Percentiles rank a stretch among this genome's conserved stretches.
These are phyloP conservation scores for Poecilus cupreus DNA, from an alignment of 2,888 invertebrate species.

Conservation along the genomic window DNA sequence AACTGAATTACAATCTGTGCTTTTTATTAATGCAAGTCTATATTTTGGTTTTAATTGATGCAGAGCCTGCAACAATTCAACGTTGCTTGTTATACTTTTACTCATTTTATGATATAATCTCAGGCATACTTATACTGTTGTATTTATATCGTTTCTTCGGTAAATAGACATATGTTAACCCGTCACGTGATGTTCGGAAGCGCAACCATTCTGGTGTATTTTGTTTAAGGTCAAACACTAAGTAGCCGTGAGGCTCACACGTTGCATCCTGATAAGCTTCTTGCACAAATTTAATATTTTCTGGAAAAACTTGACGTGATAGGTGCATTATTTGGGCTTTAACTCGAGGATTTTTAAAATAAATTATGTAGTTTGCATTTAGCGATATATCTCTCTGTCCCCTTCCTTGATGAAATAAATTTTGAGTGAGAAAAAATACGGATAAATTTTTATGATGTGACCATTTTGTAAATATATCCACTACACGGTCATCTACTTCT, in stretches of 20 bases:
- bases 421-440: no score
- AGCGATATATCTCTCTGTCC: slow-evolving; percentile 61
- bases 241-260: slow-evolving; percentile 60
- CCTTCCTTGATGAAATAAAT: slow-evolving; percentile 63
- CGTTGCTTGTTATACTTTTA: slow-evolving; percentile 27
- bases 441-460: no score
- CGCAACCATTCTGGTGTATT: no score
- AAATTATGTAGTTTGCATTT: slow-evolving; percentile 63
- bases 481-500: slow-evolving; percentile 30
- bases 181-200: slow-evolving; percentile 41
- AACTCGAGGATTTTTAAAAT: slow-evolving; percentile 63
- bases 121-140: neutral
- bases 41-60: slow-evolving; percentile 30
- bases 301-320: slow-evolving; percentile 61
- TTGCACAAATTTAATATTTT: slow-evolving; percentile 60
- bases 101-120: slow-evolving; percentile 28
- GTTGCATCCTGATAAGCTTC: slow-evolving; percentile 61
- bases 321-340: slow-evolving; percentile 61
- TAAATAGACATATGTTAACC: slow-evolving; percentile 53
- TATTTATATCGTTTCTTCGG: no score
- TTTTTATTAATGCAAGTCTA: slow-evolving; percentile 45
- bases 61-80: slow-evolving; percentile 43
- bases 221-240: slow-evolving; percentile 62
- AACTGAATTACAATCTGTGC: slow-evolving; percentile 3
- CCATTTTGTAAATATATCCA: slow-evolving; percentile 38